phyloP scores from a whole-genome alignment of 2,113 vertebrate genomes.

The Gobius niger region DNA sequence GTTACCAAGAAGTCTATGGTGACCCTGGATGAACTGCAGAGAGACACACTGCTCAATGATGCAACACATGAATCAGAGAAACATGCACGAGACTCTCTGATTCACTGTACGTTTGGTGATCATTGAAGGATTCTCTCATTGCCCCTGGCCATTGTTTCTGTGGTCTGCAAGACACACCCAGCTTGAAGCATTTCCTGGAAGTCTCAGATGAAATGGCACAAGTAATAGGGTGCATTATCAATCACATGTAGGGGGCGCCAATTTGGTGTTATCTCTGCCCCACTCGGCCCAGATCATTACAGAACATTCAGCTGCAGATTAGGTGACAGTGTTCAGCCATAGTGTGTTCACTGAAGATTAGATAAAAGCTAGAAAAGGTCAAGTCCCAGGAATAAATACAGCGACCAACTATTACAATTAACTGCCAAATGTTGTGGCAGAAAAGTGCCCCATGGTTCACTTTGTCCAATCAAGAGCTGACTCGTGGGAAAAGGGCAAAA shows the following conservation, averaged over 20 bases:
- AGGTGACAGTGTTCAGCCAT: conserved; percentile 12
- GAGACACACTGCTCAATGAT: background rate
- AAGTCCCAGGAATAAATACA: conserved; percentile 20
- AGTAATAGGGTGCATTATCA: conserved; percentile 70
- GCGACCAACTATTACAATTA: background rate
- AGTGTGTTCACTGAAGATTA: conserved; percentile 20
- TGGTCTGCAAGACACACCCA: conserved; percentile 32
- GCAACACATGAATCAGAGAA: background rate
- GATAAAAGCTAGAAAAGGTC: conserved; percentile 23
- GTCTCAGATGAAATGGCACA: conserved; percentile 68
- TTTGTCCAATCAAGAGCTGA: background rate
- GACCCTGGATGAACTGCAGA: too few relatives aligned
- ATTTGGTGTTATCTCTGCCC: conserved; percentile 31
- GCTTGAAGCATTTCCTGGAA: conserved; percentile 64
- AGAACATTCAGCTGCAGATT: conserved; percentile 37
- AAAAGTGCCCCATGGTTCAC: background rate
- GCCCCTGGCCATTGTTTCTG: background rate
- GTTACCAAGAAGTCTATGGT: too few relatives aligned
- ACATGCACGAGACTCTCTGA: background rate
- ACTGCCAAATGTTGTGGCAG: conserved; percentile 1
- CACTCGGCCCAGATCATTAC: conserved; percentile 43
- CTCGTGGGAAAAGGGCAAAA: background rate
- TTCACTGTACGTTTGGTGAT: conserved; percentile 10
- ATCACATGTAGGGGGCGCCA: conserved; percentile 64
- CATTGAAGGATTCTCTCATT: background rate